Base-by-base conservation (phyloP, 2,888 invertebrate species). In the Sesamia inferens region DNA sequence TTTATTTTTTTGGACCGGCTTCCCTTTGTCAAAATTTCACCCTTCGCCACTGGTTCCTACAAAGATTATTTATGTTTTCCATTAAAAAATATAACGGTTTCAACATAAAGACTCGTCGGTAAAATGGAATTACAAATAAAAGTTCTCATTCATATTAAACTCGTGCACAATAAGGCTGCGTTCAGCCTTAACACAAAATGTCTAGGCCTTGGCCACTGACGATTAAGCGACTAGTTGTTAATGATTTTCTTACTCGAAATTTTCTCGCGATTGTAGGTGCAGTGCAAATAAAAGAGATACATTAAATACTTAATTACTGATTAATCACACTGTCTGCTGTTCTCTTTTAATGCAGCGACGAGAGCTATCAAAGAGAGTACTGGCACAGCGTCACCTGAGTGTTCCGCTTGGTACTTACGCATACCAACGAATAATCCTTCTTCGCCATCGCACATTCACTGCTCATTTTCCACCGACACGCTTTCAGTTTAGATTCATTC, bases 81-180 rank as follows among this genome's bases (percentile, higher is more conserved):
- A 80, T 68, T 70, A 54, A 64, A 79, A 80, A 80, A 65, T 54
- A 47, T 61, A 54, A 58, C 59, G 44, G 24, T 62, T 65, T 65
- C 14, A 68, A 68, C 61, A 66, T 67, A 54, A 68, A 76, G 47
- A 61, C 39, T 65, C 57, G 47, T 66, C 16, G 10, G 66, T 70
- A 67, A 61, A 76, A 64, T 65, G 68, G 63, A 75, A 22, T 75
- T 39, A 61, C 47, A 31, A 42, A 42, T 71, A 65, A 66, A 81
- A 57, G 81, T 67, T 51, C 59, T 75, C 58, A 64, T 80, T 80
- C 63, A 61, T 54, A 65, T 81, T 65, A 71, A 48, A 64, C 51
- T 64, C 62, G 48, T 39, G 19, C 51, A 68, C 42, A 79, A 68
- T 68, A 76, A 65, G 42, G 61, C 51, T 55, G 63, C 47, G 31